phyloP scores from a whole-genome alignment of 2,113 vertebrate species.

The Naja naja region DNA sequence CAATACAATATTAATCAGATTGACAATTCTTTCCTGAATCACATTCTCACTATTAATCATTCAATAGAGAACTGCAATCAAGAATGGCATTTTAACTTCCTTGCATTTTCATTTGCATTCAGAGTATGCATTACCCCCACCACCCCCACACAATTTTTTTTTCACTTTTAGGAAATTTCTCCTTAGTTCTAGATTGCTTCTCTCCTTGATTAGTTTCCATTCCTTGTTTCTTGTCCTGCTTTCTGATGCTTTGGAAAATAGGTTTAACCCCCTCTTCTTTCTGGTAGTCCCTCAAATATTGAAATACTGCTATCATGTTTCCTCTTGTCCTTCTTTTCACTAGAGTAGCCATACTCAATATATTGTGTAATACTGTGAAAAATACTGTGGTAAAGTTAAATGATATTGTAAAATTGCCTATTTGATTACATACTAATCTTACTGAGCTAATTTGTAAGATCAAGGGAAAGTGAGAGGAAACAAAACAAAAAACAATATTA shows the following conservation, averaged over 20 bases:
- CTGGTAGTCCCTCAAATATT: too few relatives aligned
- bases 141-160: too few relatives aligned
- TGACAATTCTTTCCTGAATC: not conserved
- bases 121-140: not conserved
- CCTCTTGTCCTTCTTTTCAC: too few relatives aligned
- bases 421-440: not conserved
- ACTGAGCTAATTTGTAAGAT: not conserved
- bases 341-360: too few relatives aligned
- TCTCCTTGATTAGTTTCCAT: too few relatives aligned
- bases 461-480: not conserved
- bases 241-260: too few relatives aligned
- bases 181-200: too few relatives aligned
- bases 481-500: not conserved
- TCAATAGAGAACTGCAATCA: not conserved
- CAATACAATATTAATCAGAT: not conserved
- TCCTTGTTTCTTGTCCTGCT: too few relatives aligned
- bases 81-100: not conserved
- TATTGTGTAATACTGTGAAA: too few relatives aligned
- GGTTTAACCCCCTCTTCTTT: too few relatives aligned
- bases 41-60: not conserved
- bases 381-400: not conserved
- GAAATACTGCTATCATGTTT: too few relatives aligned
- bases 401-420: not conserved
- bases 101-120: not conserved
- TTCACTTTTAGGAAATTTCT: too few relatives aligned